Evolutionary conservation across 1,140 invertebrate genomes (phyloP).

Genomic region (Temnothorax curvispinosus): DNA sequence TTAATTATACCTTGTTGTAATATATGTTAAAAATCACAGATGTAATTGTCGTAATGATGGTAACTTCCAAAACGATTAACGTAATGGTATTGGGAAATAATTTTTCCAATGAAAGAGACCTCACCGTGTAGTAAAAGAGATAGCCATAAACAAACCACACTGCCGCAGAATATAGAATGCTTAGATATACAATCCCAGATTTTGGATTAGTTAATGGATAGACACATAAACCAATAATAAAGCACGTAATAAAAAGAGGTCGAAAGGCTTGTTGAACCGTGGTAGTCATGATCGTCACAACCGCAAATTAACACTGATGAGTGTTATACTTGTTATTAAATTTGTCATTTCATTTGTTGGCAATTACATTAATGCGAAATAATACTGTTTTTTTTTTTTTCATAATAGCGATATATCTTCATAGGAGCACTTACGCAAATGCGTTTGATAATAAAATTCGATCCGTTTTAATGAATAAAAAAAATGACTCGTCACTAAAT

Average conservation of each 20-base stretch:
- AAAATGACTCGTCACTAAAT: background rate
- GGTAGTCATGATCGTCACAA: background rate
- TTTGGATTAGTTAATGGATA: background rate
- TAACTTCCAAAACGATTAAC: background rate
- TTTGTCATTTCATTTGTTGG: background rate
- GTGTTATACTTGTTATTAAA: background rate
- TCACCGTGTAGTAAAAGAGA: background rate
- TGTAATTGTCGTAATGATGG: background rate
- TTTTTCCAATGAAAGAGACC: background rate
- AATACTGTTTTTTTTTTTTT: too few relatives aligned
- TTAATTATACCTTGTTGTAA: slow-evolving; percentile 11
- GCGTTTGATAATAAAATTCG: too few relatives aligned
- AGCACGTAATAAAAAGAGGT: background rate
- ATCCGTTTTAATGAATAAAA: background rate
- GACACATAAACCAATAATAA: background rate
- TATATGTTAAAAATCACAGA: background rate
- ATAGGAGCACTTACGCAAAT: too few relatives aligned
- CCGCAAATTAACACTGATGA: background rate
- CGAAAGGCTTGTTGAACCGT: background rate
- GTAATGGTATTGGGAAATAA: background rate
- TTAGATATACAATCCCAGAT: background rate
- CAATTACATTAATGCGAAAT: background rate
- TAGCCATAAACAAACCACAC: background rate
- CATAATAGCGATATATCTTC: too few relatives aligned
- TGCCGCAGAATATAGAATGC: slow-evolving; percentile 7